These are phyloP conservation scores for Brachyalestes nurse DNA, from an alignment of 2,797 vertebrate genomes.

Conservation along the genomic window DNA sequence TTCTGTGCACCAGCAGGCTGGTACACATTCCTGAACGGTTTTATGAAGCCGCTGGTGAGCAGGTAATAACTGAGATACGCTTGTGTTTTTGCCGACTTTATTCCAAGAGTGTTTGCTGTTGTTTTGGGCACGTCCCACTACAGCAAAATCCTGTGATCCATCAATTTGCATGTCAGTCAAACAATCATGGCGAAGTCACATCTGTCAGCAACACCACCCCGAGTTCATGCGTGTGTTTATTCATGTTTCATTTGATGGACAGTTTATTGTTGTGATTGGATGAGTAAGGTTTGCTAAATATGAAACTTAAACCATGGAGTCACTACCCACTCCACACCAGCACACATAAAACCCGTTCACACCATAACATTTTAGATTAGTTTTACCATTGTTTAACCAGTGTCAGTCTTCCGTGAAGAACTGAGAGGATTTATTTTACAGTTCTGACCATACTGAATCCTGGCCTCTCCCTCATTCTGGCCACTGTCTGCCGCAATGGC, in stretches of 20 bases:
- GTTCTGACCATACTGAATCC: neutral
- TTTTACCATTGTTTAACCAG: neutral
- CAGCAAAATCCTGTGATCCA: no score
- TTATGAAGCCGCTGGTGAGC: no score
- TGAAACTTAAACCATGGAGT: neutral
- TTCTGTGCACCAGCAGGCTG: no score
- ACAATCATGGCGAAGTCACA: no score
- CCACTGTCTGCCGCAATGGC: constrained; percentile 33
- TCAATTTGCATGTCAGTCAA: no score
- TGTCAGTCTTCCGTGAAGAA: neutral
- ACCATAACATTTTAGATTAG: neutral
- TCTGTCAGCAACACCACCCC: no score
- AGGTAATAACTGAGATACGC: no score
- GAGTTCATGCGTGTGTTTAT: neutral
- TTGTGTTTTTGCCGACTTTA: no score
- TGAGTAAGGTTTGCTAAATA: neutral
- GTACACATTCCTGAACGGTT: no score
- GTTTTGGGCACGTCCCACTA: no score
- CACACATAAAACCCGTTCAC: neutral
- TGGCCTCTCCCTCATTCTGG: neutral
- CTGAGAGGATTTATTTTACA: neutral
- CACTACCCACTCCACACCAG: neutral
- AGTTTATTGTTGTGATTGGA: neutral
- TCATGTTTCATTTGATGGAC: neutral
- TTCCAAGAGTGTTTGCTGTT: no score